Evolutionary conservation across 2,113 vertebrate species (phyloP).

Genomic region (Tyto alba): DNA sequence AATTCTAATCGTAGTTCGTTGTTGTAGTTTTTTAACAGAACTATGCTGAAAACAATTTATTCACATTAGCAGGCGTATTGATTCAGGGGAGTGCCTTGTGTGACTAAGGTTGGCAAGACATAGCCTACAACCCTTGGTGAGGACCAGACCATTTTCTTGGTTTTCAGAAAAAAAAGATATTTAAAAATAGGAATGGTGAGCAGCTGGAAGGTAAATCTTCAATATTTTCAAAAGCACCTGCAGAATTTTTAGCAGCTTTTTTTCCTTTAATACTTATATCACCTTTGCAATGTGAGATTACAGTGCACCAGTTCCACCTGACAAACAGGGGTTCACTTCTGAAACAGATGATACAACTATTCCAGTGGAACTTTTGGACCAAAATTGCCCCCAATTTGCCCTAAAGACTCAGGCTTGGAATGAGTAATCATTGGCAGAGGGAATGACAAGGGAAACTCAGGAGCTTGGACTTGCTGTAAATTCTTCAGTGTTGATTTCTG

Average conservation of each 20-base stretch:
- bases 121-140: accelerated
- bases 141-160: not conserved
- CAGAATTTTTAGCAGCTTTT: not conserved
- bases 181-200: not conserved
- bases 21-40: not conserved
- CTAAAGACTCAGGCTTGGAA: not conserved
- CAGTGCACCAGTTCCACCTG: not conserved
- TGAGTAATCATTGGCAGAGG: not conserved
- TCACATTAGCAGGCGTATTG: not conserved
- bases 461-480: not conserved
- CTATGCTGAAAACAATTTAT: not conserved
- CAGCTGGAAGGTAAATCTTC: not conserved
- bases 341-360: not conserved
- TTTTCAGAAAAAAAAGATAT: not conserved
- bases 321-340: not conserved
- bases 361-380: not conserved
- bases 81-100: not conserved
- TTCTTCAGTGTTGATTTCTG: not conserved
- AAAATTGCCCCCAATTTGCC: not conserved
- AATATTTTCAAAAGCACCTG: not conserved
- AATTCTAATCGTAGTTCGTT: not conserved
- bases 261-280: not conserved
- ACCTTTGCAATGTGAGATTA: not conserved
- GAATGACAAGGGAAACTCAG: not conserved
- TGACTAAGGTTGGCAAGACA: not conserved